Evolutionary conservation across 1,140 invertebrate genomes (phyloP).

Genomic region (Drosophila elegans): DNA sequence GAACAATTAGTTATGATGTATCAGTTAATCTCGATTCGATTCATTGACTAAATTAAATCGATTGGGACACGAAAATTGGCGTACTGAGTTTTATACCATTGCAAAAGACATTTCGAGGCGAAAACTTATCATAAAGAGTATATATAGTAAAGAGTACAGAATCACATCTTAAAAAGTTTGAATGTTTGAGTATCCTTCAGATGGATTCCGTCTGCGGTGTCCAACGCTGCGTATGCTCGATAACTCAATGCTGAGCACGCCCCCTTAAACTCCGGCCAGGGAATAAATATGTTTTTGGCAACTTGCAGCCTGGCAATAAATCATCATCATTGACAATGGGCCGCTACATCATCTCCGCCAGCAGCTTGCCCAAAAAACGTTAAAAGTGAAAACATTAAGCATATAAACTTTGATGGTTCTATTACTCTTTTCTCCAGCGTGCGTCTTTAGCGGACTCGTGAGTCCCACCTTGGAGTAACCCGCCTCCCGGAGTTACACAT

Average conservation of each 20-base stretch:
- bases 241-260: not conserved
- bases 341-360: not conserved
- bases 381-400: constrained; percentile 44
- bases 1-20: not conserved
- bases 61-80: too few relatives aligned
- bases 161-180: too few relatives aligned
- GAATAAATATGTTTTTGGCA: constrained; percentile 37
- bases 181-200: not conserved
- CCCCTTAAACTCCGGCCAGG: not conserved
- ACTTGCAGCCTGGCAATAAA: constrained; percentile 42
- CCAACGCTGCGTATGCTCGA: constrained; percentile 35
- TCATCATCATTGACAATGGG: constrained; percentile 48
- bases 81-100: too few relatives aligned
- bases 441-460: not conserved
- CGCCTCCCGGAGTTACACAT: not conserved
- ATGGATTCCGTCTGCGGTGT: not conserved
- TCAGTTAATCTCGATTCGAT: not conserved
- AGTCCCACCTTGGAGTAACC: not conserved
- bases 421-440: constrained; percentile 25
- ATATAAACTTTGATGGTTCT: constrained; percentile 39
- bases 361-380: constrained; percentile 1
- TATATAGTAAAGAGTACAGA: too few relatives aligned
- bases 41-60: too few relatives aligned
- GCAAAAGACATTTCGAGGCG: too few relatives aligned
- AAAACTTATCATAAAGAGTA: too few relatives aligned